phyloP scores from a whole-genome alignment of 2,888 invertebrate genomes.

The Xestia rhomboidea region DNA sequence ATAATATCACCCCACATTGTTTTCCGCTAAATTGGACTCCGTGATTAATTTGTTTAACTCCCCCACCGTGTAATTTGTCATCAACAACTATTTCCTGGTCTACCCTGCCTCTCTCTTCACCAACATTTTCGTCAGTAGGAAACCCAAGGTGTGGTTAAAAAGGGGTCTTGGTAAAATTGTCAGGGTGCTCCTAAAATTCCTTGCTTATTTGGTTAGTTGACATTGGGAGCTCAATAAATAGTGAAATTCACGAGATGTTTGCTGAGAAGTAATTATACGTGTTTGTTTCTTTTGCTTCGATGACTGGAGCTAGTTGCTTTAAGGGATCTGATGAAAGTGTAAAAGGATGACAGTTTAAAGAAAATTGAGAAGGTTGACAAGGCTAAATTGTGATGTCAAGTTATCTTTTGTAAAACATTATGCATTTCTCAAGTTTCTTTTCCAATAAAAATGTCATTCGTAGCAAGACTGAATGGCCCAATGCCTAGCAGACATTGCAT shows the following conservation, averaged over 20 bases:
- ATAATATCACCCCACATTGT: constrained; percentile 84
- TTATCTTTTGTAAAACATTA: neutral
- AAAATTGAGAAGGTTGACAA: neutral
- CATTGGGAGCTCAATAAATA: constrained; percentile 84
- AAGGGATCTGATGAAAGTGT: constrained; percentile 24
- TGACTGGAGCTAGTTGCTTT: constrained; percentile 42
- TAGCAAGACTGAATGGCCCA: neutral
- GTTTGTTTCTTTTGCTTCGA: constrained; percentile 70
- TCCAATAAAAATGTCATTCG: neutral
- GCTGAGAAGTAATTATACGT: constrained; percentile 75
- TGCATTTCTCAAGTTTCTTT: too few species aligned
- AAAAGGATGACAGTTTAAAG: constrained; percentile 1
- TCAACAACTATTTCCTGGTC: constrained; percentile 75
- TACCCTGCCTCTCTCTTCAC: constrained; percentile 54
- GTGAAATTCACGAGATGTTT: constrained; percentile 79
- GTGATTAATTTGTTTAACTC: constrained; percentile 89
- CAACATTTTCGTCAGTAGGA: constrained; percentile 24
- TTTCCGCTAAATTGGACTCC: constrained; percentile 88
- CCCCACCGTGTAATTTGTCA: constrained; percentile 85
- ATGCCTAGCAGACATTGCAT: neutral
- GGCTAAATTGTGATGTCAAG: too few species aligned
- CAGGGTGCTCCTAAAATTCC: constrained; percentile 74
- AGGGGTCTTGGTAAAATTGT: constrained; percentile 70
- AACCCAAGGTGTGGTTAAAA: constrained; percentile 33
- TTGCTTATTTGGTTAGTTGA: constrained; percentile 86